Evolutionary conservation across 2,113 vertebrate species (phyloP), one percentile per base, ranked within the genome.

Genomic region (Callithrix jacchus): DNA sequence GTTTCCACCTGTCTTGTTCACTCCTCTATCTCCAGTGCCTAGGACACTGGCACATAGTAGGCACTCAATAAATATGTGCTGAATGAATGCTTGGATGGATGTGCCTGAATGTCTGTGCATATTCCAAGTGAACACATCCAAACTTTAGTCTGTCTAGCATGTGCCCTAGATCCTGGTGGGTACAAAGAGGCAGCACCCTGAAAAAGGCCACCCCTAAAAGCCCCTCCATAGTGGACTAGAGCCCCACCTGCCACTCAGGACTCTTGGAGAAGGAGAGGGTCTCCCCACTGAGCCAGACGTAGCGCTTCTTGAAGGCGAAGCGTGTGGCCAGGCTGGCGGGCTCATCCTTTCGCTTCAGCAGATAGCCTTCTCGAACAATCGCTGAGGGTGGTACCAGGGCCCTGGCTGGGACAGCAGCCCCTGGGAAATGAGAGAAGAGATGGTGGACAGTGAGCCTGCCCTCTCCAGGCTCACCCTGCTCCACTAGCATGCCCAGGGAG

Each of bases 221-320:
- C 21, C n/a, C 77, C 52, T n/a, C 32, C 27, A 1, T 73, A 0
- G 9, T 0, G 27, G 66, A n/a, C 45, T 1, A 40, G 37, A 14
- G 52, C 61, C 98, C 52, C 87, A 99, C 99, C 99, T 99, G 99
- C 98, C 99, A 99, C 64, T 99, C 98, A 0, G 99, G 98, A 10
- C 97, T 98, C 98, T 99, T 99, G 98, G 99, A 98, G 47, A 98
- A 99, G 93, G 99, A 98, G 45, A 99, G 98, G 0, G 98, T 98
- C 98, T 99, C 98, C 23, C 98, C 98, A 5, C 98, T 99, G 93
- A 99, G 98, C 99, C 99, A 99, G 98, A 99, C 99, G 96, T 99
- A 99, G 56, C 99, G 99, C 95, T 99, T 99, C 98, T 99, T 99
- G 98, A 99, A 99, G 95, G 99, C 93, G 5, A 99, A 99, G 89